Conservation (phyloP, 1,140 invertebrate species). For the Macrobrachium nipponense region DNA sequence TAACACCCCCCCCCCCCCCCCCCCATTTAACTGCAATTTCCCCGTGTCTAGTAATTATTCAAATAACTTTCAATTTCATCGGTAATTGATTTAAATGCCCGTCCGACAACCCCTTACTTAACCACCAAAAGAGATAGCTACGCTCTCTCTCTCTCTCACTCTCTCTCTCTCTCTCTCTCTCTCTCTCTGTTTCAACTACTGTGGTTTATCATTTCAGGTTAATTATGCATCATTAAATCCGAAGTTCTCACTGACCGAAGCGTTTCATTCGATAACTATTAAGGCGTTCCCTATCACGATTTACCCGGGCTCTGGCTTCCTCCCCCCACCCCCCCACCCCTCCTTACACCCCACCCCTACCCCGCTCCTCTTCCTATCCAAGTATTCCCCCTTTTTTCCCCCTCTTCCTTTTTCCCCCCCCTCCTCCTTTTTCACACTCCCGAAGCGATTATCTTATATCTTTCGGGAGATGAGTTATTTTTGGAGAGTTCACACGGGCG, state of each 20-base stretch:
- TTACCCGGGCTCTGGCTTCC: background rate
- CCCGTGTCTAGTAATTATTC: background rate
- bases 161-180: slow-evolving; percentile 6
- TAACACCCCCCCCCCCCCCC: background rate
- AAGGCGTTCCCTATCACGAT: background rate
- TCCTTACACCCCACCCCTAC: background rate
- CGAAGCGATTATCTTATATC: background rate
- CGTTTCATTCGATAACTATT: no score
- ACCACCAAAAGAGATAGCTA: background rate
- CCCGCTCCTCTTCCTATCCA: no score
- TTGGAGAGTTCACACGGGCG: no score
- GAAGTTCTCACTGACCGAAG: no score
- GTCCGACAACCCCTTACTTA: no score
- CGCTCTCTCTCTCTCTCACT: no score
- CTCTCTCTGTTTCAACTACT: background rate
- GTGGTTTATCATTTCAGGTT: background rate
- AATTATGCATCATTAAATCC: background rate
- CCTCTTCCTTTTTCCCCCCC: background rate
- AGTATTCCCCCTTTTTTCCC: no score
- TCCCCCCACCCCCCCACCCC: background rate
- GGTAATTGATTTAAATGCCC: no score
- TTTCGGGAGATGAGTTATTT: background rate
- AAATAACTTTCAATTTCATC: background rate
- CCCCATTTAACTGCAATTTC: background rate
- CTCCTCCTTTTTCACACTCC: background rate